Evolutionary conservation across 2,113 vertebrate species (phyloP).

Genomic region (Hemibagrus wyckioides): DNA sequence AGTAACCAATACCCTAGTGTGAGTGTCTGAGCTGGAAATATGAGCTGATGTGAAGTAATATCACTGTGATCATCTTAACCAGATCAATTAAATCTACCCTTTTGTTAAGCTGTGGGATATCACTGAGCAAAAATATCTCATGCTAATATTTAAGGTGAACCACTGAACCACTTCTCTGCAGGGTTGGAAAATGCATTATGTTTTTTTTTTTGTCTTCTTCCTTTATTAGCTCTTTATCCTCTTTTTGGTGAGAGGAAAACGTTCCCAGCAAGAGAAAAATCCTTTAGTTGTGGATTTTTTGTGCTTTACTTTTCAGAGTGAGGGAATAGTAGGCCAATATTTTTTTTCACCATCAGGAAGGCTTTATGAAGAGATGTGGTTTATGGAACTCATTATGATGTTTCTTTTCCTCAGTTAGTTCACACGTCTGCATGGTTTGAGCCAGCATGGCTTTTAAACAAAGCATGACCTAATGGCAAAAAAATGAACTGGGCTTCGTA

Average conservation of each 20-base stretch:
- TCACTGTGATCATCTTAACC: too few relatives aligned
- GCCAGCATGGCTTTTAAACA: slow-evolving; percentile 6
- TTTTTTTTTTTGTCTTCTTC: not conserved
- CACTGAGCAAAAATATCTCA: not conserved
- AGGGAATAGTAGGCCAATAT: slow-evolving; percentile 1
- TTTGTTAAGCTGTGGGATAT: not conserved
- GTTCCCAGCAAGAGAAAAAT: not conserved
- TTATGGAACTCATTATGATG: slow-evolving; percentile 17
- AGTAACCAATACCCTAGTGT: slow-evolving; percentile 25
- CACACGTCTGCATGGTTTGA: not conserved
- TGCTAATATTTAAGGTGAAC: not conserved
- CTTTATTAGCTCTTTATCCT: slow-evolving; percentile 1
- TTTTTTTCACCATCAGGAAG: not conserved
- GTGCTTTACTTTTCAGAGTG: slow-evolving; percentile 9
- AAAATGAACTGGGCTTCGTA: not conserved
- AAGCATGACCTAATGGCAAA: not conserved
- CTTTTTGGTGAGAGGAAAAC: not conserved
- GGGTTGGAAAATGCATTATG: slow-evolving; percentile 18
- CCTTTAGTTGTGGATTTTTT: not conserved
- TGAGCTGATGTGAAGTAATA: not conserved
- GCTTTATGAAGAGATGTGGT: not conserved
- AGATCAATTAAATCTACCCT: not conserved
- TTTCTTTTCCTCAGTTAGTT: not conserved
- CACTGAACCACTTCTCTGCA: not conserved
- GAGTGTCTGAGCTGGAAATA: not conserved